Base-by-base conservation (phyloP, 1,140 invertebrate genomes). In the Chionoecetes opilio region DNA sequence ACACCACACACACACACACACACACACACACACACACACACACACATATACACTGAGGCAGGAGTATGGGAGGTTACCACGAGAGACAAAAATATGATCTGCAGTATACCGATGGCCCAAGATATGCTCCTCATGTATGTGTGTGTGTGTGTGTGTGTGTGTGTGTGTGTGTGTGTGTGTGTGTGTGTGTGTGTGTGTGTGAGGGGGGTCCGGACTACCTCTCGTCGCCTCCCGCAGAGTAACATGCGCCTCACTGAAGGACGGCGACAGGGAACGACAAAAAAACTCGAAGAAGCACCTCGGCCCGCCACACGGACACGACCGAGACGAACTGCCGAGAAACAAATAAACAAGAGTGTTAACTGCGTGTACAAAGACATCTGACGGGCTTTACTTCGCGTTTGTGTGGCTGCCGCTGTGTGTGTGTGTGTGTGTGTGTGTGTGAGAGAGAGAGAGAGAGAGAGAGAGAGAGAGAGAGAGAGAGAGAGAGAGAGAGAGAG, bases 271-370 rank as follows among this genome's bases (percentile, higher is more conserved):
- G 75, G 29, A 17, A 85, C 75, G 91, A 92, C 91, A 92, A 92
- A 92, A 90, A 90, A 34, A 91, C 41, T 53, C 17, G 21, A 63
- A 31, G 53, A 63, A 53, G 31, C 41, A 53, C 89, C 46, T 35
- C 63, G 9, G 37, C 75, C 35, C 75, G 84, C 91, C 82, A 84
- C 91, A 92, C 34, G 84, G 91, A 92, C 91, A 85, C 82, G 37
- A 8, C 29, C 82, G 82, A 84, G 82, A 92, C 91, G 31, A 29
- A 92, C 91, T 92, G 91, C 91, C 34, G 91, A 92, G 91, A 92
- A 92, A 92, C 91, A 92, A 92, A 92, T 92, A 92, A 92, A 92
- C 91, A 92, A 35, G 91, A 31, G 91, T 92, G 91, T 92, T 92
- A 85, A 92, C 84, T 46, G 91, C 8, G 2, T 34, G 31, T 92